Evolutionary conservation across 2,888 invertebrate genomes (phyloP).

Genomic region (Ennomos fuscantarius): DNA sequence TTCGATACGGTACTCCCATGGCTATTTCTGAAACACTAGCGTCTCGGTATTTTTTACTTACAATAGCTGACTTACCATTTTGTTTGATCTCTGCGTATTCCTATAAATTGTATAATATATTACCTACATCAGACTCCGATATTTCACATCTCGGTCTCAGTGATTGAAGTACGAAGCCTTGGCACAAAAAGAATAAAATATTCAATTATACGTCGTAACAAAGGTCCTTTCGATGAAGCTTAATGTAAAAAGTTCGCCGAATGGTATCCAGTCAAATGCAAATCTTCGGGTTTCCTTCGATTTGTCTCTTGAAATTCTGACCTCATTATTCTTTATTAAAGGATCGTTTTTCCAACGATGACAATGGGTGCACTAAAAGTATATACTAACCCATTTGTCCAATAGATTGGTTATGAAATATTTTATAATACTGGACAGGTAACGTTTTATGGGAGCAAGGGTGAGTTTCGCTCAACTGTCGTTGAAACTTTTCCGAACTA

Average conservation of each 20-base stretch:
- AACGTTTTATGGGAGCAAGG: slow-evolving; percentile 14
- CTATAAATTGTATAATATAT: slow-evolving; percentile 8
- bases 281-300: slow-evolving; percentile 48
- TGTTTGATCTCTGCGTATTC: slow-evolving; percentile 14
- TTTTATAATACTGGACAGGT: not conserved
- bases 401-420: slow-evolving; percentile 3
- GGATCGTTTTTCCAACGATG: not conserved
- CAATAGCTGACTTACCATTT: slow-evolving; percentile 47
- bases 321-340: slow-evolving; percentile 25
- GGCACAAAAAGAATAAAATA: slow-evolving; percentile 49
- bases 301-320: slow-evolving; percentile 42
- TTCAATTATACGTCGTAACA: slow-evolving; percentile 48
- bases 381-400: not conserved
- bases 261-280: slow-evolving; percentile 66
- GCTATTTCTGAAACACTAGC: slow-evolving; percentile 69
- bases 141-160: slow-evolving; percentile 5
- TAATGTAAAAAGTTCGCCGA: slow-evolving; percentile 69
- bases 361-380: not conserved
- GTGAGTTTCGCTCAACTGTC: slow-evolving; percentile 33
- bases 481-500: slow-evolving; percentile 49
- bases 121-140: slow-evolving; percentile 1
- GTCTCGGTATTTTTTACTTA: slow-evolving; percentile 65
- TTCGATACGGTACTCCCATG: slow-evolving; percentile 55
- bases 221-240: slow-evolving; percentile 58
- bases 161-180: slow-evolving; percentile 23